Conservation (phyloP, 2,888 invertebrate genomes). For the Rotaria macrura region DNA sequence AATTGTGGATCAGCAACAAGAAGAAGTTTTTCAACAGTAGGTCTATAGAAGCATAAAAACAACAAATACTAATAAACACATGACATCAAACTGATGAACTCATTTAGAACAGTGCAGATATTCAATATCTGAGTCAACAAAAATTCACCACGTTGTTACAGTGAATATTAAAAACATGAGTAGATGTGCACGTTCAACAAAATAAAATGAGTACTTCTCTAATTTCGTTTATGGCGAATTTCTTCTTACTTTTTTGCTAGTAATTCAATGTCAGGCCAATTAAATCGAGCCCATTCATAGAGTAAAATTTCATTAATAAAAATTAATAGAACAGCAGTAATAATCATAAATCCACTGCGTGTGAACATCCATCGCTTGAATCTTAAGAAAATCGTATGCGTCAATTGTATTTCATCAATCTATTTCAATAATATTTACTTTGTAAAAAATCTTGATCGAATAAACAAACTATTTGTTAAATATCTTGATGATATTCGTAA, state of each 20-base stretch:
- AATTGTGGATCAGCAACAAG: conserved; percentile 76
- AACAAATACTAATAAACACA: too few species aligned
- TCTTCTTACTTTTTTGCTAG: background rate
- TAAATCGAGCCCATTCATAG: background rate
- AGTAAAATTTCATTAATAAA: background rate
- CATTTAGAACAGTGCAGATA: too few species aligned
- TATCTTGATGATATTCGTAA: background rate
- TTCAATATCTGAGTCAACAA: too few species aligned
- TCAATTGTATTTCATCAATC: background rate
- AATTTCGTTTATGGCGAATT: too few species aligned
- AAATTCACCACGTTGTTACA: too few species aligned
- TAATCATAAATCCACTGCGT: background rate
- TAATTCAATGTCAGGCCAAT: background rate
- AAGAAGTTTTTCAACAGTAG: background rate
- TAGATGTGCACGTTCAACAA: too few species aligned
- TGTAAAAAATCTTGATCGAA: background rate
- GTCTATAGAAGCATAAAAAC: background rate
- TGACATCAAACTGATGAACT: too few species aligned
- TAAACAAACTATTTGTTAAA: background rate
- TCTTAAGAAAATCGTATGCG: background rate
- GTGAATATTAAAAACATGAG: too few species aligned
- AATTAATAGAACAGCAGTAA: background rate
- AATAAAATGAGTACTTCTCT: too few species aligned
- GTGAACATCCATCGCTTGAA: background rate
- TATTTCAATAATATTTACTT: background rate